Evolutionary conservation across 2,797 vertebrate genomes (phyloP), one percentile per base, ranked within the genome.

Genomic region (Meda fulgida): DNA sequence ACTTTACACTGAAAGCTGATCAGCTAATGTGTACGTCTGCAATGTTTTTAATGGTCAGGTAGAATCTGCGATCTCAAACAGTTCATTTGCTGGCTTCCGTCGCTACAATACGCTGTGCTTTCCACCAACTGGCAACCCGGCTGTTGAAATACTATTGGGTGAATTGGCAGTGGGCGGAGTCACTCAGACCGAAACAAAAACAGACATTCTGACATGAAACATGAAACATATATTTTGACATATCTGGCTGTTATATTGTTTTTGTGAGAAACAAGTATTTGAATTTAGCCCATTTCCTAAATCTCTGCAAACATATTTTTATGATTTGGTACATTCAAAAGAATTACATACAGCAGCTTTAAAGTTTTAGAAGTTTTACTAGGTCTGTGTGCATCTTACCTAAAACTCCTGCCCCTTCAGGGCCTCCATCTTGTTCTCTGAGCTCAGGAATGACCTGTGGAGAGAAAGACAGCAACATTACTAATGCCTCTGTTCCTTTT

Each of bases 361-460:
- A 63, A 18, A 31, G 6, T 16, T 65, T 21, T 34, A 67, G 31
- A 67, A 21, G 19, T 34, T 10, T 26, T 1, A 46, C 36, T 26
- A 77, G 7, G 18, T 76, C 46, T 78, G 31, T 40, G n/a, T 81
- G 7, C 29, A n/a, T 92, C 93, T 96, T 90, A 99, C 98, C 98
- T 10, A 99, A 93, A 85, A 98, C 91, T 89, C 97, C 97, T 0
- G 98, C 97, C 86, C 98, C 97, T 0, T 95, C 91, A 31, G 76
- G 63, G 81, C 98, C 97, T 90, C 97, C 98, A 2, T 94, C 91
- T 80, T 93, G 95, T 90, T 97, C 90, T 69, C 81, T 92, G 89
- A 99, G 93, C 93, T 97, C 95, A 92, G 98, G 97, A 69, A 99
- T 93, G 81, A 99, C 93, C 98, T 99, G 91, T 18, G 19, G 90